phyloP scores from a whole-genome alignment of 2,888 invertebrate genomes.

The Andrena trimmerana region DNA sequence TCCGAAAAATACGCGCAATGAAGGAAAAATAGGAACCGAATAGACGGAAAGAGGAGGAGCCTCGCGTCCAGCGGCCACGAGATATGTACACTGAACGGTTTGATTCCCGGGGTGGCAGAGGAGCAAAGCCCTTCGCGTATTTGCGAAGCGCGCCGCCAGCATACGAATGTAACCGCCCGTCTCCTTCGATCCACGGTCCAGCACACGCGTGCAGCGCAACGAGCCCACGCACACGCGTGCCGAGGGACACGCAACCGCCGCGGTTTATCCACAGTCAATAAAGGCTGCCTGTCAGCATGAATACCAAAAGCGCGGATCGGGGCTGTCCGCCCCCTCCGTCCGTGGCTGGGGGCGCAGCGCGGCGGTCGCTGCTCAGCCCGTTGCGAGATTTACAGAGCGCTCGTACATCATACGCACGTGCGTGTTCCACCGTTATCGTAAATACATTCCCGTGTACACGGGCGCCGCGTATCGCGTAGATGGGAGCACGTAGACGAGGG shows the following conservation, averaged over 20 bases:
- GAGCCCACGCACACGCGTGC: constrained; percentile 26
- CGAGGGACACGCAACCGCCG: constrained; percentile 68
- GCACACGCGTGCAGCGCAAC: not conserved
- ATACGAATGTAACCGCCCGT: constrained; percentile 68
- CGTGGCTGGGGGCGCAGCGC: not conserved
- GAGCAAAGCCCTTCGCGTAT: constrained; percentile 73
- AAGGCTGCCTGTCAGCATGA: constrained; percentile 82
- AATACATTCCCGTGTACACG: constrained; percentile 59
- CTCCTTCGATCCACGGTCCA: constrained; percentile 30
- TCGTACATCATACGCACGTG: constrained; percentile 73
- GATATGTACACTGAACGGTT: constrained; percentile 62
- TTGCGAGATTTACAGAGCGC: constrained; percentile 69
- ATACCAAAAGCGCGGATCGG: constrained; percentile 77
- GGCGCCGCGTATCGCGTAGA: constrained; percentile 13
- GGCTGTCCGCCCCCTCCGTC: constrained; percentile 39
- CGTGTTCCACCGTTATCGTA: constrained; percentile 67
- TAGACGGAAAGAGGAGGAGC: not conserved
- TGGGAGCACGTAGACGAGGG: constrained; percentile 13
- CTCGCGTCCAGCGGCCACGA: constrained; percentile 38
- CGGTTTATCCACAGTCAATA: constrained; percentile 83
- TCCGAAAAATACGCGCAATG: not conserved
- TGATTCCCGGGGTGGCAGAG: constrained; percentile 68
- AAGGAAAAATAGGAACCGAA: not conserved
- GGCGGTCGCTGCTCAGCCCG: constrained; percentile 56
- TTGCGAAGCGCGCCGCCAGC: constrained; percentile 68